Conservation (phyloP, 2,797 vertebrate species). For the Labroides dimidiatus region DNA sequence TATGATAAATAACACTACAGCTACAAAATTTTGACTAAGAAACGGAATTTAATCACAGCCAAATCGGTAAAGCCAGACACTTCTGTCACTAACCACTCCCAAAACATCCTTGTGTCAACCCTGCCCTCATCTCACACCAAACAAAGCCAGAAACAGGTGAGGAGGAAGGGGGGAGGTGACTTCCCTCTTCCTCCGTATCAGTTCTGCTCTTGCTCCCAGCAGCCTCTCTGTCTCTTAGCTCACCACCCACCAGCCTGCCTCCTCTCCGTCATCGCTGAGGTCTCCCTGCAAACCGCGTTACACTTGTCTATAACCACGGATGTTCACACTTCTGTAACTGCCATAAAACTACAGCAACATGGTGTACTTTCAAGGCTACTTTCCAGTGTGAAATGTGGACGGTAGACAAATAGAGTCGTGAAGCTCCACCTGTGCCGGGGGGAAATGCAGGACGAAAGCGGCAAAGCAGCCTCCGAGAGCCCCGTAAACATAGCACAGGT, state of each 20-base stretch:
- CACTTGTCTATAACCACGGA: not conserved
- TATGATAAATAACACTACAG: too few species aligned
- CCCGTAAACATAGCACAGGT: constrained; percentile 65
- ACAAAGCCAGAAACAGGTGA: constrained; percentile 9
- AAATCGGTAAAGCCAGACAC: not conserved
- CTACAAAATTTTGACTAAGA: not conserved
- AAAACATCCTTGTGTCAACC: not conserved
- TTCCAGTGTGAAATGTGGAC: constrained; percentile 27
- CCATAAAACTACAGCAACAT: not conserved
- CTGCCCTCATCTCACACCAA: not conserved
- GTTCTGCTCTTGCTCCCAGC: constrained; percentile 51
- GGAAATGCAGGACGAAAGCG: constrained; percentile 77
- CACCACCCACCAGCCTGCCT: constrained; percentile 44
- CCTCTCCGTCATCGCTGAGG: constrained; percentile 53
- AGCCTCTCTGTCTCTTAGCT: constrained; percentile 27
- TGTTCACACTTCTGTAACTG: not conserved
- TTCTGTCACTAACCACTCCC: not conserved
- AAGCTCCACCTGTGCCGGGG: constrained; percentile 27
- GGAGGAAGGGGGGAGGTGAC: constrained; percentile 26
- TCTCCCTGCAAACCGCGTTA: constrained; percentile 3
- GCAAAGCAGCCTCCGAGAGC: constrained; percentile 59
- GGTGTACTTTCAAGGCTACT: not conserved
- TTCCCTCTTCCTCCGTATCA: not conserved
- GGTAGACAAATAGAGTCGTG: not conserved
- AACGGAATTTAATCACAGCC: too few species aligned